phyloP scores from a whole-genome alignment of 2,113 vertebrate genomes.

The Marmota flaviventris region DNA sequence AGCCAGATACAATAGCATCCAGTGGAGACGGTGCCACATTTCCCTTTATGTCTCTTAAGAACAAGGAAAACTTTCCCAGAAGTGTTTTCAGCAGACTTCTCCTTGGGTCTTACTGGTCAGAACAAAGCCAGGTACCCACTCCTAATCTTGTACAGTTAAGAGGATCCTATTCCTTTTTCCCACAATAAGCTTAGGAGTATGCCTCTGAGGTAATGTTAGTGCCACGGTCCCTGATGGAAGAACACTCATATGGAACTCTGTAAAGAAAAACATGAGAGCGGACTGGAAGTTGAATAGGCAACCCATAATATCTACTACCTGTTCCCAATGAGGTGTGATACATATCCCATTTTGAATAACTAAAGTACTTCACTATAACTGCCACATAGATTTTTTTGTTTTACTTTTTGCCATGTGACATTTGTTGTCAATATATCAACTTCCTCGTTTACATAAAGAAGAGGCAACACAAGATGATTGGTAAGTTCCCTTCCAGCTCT shows the following conservation, averaged over 20 bases:
- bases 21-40: neutral
- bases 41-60: neutral
- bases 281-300: neutral
- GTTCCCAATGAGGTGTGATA: neutral
- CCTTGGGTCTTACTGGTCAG: neutral
- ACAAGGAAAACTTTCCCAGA: slow-evolving; percentile 10
- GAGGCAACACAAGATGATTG: neutral
- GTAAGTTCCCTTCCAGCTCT: neutral
- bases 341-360: neutral
- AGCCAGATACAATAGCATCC: neutral
- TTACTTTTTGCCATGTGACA: slow-evolving; percentile 19
- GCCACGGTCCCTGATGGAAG: neutral
- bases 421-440: neutral
- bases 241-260: neutral
- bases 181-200: neutral
- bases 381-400: neutral
- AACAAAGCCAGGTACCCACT: neutral
- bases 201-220: neutral
- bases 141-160: neutral
- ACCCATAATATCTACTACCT: neutral
- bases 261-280: neutral
- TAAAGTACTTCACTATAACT: neutral
- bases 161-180: neutral
- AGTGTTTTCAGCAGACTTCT: neutral
- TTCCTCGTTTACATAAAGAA: slow-evolving; percentile 2